A percentile compares a stretch with the other conserved stretches of the same genome.
phyloP scores from a whole-genome alignment of 2,888 invertebrate species.

The Drosophila prolongata region DNA sequence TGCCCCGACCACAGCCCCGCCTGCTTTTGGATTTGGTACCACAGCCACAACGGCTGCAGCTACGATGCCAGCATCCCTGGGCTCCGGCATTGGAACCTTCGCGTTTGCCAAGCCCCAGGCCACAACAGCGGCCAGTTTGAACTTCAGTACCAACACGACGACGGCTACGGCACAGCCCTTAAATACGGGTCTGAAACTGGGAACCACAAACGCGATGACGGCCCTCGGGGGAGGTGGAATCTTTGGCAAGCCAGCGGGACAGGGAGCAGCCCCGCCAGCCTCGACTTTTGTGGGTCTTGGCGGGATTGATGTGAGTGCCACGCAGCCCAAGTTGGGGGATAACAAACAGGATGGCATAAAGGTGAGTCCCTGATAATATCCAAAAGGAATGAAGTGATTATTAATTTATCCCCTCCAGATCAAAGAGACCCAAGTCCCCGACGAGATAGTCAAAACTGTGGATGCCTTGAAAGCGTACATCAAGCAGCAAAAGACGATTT shows the following conservation, averaged over 20 bases:
- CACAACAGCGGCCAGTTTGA: slow-evolving; percentile 77
- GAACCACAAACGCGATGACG: slow-evolving; percentile 6
- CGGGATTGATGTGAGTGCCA: slow-evolving; percentile 82
- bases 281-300: slow-evolving; percentile 82
- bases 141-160: slow-evolving; percentile 81
- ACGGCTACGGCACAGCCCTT: slow-evolving; percentile 74
- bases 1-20: slow-evolving; percentile 59
- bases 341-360: slow-evolving; percentile 82
- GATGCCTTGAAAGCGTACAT: slow-evolving; percentile 93
- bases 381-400: not conserved
- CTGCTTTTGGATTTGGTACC: slow-evolving; percentile 60
- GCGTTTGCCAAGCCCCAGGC: slow-evolving; percentile 74
- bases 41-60: slow-evolving; percentile 43
- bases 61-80: slow-evolving; percentile 53
- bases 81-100: slow-evolving; percentile 58
- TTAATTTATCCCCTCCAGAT: slow-evolving; percentile 54
- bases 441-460: slow-evolving; percentile 91
- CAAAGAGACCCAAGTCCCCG: slow-evolving; percentile 87
- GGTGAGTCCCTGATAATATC: slow-evolving; percentile 31
- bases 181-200: slow-evolving; percentile 50
- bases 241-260: slow-evolving; percentile 74
- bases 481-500: slow-evolving; percentile 92
- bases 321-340: slow-evolving; percentile 83
- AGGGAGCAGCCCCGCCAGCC: slow-evolving; percentile 68
- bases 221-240: slow-evolving; percentile 53